phyloP scores from a whole-genome alignment of 2,113 vertebrate species.

The Nycticebus coucang region DNA sequence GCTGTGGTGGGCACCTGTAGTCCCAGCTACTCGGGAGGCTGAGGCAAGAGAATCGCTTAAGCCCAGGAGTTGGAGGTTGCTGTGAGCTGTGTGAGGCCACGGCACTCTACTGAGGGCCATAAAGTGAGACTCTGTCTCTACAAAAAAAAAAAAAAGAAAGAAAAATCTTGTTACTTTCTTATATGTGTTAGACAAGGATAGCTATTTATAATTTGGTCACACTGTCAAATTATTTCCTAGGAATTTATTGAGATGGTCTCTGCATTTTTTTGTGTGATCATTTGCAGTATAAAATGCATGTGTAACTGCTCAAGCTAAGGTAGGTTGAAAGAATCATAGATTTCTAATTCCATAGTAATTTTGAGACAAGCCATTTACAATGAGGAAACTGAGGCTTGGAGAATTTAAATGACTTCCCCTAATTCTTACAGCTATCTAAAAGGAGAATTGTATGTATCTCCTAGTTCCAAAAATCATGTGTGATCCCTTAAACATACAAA shows the following conservation, averaged over 20 bases:
- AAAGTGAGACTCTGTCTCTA: too few relatives aligned
- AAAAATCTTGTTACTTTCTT: conserved; percentile 73
- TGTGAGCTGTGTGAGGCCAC: too few relatives aligned
- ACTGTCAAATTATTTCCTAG: conserved; percentile 73
- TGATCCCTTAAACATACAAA: conserved; percentile 19
- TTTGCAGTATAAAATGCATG: not conserved
- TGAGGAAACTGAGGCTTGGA: conserved; percentile 41
- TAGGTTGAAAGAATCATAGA: conserved; percentile 9
- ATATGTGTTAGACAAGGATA: conserved; percentile 68
- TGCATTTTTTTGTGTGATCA: conserved; percentile 55
- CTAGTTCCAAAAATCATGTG: not conserved
- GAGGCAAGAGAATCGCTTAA: too few relatives aligned
- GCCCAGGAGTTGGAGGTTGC: too few relatives aligned
- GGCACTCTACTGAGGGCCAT: too few relatives aligned
- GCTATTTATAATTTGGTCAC: conserved; percentile 80
- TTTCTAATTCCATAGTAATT: conserved; percentile 49
- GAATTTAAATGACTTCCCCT: conserved; percentile 35
- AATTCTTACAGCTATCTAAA: not conserved
- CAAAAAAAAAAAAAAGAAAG: too few relatives aligned
- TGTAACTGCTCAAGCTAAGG: not conserved
- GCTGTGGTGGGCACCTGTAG: too few relatives aligned
- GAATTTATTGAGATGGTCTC: conserved; percentile 74
- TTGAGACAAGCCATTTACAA: not conserved
- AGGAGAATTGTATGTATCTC: not conserved
- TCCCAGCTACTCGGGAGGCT: too few relatives aligned